These are phyloP conservation scores for Apodemus speciosus DNA, from an alignment of 2,113 vertebrate genomes.

Conservation along the genomic window DNA sequence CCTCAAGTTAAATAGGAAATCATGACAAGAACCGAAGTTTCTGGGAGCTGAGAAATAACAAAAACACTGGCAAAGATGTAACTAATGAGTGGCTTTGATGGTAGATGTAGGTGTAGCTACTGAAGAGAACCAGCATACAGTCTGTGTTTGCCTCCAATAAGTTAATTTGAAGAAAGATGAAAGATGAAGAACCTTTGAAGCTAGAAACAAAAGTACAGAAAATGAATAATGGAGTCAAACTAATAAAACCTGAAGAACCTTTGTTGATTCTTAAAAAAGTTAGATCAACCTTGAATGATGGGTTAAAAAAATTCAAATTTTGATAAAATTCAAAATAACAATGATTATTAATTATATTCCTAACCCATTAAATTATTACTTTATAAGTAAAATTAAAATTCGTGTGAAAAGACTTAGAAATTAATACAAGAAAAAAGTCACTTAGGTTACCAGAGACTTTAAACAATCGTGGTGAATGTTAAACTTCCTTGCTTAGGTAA, in stretches of 20 bases:
- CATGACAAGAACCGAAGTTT: neutral
- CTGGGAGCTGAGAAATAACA: slow-evolving; percentile 19
- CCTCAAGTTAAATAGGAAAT: slow-evolving; percentile 53
- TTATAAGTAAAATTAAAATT: slow-evolving; percentile 16
- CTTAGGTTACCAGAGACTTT: neutral
- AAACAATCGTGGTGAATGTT: neutral
- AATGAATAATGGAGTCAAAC: neutral
- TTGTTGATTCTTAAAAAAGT: neutral
- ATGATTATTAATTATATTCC: neutral
- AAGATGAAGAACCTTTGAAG: neutral
- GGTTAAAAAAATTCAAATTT: neutral
- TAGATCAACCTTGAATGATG: neutral
- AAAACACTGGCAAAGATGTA: neutral
- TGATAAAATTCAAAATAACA: neutral
- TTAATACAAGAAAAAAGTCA: neutral
- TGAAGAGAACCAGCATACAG: neutral
- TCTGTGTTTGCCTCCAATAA: neutral
- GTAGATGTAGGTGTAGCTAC: neutral
- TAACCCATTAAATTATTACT: neutral
- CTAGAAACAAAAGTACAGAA: neutral
- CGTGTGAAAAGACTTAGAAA: neutral
- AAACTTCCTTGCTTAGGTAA: neutral
- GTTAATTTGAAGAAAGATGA: too few relatives aligned
- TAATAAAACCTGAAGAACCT: neutral
- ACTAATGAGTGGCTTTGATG: neutral